These are phyloP conservation scores for Exocentrus adspersus DNA, from an alignment of 2,888 invertebrate species.

Conservation along the genomic window DNA sequence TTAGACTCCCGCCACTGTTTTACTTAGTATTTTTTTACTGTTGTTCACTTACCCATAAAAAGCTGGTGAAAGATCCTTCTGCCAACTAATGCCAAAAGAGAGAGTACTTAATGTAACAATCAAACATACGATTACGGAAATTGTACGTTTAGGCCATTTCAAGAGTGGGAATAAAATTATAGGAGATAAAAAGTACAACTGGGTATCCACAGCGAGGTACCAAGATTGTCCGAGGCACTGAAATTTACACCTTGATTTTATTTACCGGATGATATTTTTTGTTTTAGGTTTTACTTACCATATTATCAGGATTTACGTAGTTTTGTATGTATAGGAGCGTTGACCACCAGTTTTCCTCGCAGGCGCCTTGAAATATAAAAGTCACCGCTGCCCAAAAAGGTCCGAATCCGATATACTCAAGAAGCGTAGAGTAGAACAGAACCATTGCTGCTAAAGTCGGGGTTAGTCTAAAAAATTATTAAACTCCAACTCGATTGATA, in stretches of 20 bases:
- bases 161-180: slow-evolving; percentile 17
- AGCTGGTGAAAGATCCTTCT: background rate
- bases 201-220: slow-evolving; percentile 69
- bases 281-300: background rate
- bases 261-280: no score
- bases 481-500: slow-evolving; percentile 5
- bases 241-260: slow-evolving; percentile 17
- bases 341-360: slow-evolving; percentile 66
- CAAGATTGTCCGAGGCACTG: slow-evolving; percentile 66
- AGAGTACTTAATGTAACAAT: slow-evolving; percentile 4
- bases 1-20: no score
- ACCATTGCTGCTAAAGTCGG: slow-evolving; percentile 63
- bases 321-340: slow-evolving; percentile 66
- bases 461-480: slow-evolving; percentile 59
- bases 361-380: slow-evolving; percentile 47
- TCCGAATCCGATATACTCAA: slow-evolving; percentile 42
- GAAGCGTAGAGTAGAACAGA: slow-evolving; percentile 54
- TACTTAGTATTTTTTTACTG: no score
- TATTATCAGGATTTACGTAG: slow-evolving; percentile 56
- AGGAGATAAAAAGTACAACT: slow-evolving; percentile 60
- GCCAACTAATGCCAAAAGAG: slow-evolving; percentile 23
- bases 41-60: slow-evolving; percentile 11
- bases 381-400: slow-evolving; percentile 27
- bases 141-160: slow-evolving; percentile 24
- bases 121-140: background rate